phyloP scores from a whole-genome alignment of 2,113 vertebrate genomes.

The Pluvialis apricaria region DNA sequence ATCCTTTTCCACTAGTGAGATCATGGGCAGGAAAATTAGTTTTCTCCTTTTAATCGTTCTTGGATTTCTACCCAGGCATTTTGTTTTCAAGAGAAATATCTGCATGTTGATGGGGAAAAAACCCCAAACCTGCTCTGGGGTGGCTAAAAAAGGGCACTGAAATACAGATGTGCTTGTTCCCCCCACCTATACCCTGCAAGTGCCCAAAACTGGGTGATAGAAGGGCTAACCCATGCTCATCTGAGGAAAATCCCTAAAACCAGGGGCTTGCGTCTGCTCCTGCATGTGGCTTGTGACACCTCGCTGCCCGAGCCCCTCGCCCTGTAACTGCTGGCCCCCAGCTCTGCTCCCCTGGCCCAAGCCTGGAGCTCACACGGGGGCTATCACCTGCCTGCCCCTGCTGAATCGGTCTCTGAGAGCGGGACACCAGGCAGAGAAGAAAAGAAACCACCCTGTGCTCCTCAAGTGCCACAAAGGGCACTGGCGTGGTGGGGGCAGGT shows the following conservation, averaged over 20 bases:
- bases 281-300: background rate
- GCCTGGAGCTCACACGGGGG: background rate
- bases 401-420: background rate
- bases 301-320: background rate
- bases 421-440: background rate
- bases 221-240: background rate
- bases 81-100: background rate
- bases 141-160: background rate
- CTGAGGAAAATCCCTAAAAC: background rate
- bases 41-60: conserved; percentile 18
- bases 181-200: background rate
- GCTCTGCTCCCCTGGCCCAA: background rate
- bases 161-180: rapidly evolving
- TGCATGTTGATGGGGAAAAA: background rate
- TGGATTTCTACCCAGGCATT: background rate
- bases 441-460: too few relatives aligned
- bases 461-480: too few relatives aligned
- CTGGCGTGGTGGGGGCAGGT: too few relatives aligned
- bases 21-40: background rate
- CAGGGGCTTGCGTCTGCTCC: background rate
- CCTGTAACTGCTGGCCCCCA: background rate
- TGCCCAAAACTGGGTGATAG: background rate
- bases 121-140: background rate
- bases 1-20: background rate
- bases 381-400: background rate